These are phyloP conservation scores for Dorcus hopei DNA, from an alignment of 2,888 invertebrate genomes.

Conservation along the genomic window DNA sequence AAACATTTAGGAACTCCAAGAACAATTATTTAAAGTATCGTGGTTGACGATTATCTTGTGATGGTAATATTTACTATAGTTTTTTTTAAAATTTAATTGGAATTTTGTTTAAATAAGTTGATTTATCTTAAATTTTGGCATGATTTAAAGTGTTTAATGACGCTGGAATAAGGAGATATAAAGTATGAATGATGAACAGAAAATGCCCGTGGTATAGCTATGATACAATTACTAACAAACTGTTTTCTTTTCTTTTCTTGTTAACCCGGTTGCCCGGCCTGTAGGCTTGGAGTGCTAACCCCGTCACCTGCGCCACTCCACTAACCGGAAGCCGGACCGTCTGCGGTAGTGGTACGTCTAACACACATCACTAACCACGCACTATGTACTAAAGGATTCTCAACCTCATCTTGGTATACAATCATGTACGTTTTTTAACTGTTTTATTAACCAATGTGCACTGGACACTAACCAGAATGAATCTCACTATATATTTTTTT, in stretches of 20 bases:
- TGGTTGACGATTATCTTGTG: no score
- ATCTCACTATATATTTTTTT: not conserved
- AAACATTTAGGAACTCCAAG: no score
- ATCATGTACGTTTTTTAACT: conserved; percentile 15
- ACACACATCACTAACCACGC: conserved; percentile 46
- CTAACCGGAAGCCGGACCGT: conserved; percentile 45
- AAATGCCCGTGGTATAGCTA: conserved; percentile 32
- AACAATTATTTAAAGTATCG: no score
- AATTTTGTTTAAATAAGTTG: not conserved
- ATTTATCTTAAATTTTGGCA: no score
- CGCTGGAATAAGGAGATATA: not conserved
- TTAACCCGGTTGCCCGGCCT: conserved; percentile 51
- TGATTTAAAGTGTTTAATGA: not conserved
- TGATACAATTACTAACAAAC: conserved; percentile 48
- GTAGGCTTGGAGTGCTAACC: conserved; percentile 77
- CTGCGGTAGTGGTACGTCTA: conserved; percentile 49
- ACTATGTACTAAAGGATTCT: conserved; percentile 23
- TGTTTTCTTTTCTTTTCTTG: conserved; percentile 51
- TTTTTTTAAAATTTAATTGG: not conserved
- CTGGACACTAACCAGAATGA: conserved; percentile 2
- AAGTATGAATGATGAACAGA: not conserved
- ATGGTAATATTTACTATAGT: not conserved
- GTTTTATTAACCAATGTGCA: conserved; percentile 3
- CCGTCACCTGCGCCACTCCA: conserved; percentile 45
- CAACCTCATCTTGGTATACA: conserved; percentile 15